Evolutionary conservation across 1,140 invertebrate species (phyloP), one percentile per base, ranked within the genome.

Genomic region (Scaptomyza graminum): DNA sequence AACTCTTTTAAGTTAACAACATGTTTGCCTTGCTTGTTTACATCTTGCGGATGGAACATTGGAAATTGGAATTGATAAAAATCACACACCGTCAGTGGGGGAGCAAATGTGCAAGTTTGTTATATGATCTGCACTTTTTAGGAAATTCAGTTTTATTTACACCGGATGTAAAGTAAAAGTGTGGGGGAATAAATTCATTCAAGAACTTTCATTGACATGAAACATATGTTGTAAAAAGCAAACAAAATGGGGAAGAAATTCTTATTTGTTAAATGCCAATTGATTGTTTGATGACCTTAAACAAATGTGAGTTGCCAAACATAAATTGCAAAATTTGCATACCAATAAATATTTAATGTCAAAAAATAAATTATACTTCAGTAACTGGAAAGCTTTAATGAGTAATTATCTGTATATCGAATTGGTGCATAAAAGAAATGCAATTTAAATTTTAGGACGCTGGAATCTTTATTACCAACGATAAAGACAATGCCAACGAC

Each of bases 61-160:
- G 18, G 1, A 70, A 80, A 85, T 66, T 64, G 77, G 68, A 76
- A 76, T 47, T 77, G 80, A 84, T 84, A 84, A 81, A 70, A 85
- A 76, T 84, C 77, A 54, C 50, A 57, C 64, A 46, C 57, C 57
- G 59, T 56, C 54, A 31, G 15, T 49, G 47, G 31, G 52, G 31
- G 51, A 25, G 31, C 1, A 9, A 34, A 9, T 34, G 50, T 71
- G 72, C 55, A 28, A 56, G 16, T 44, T 49, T 39, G 51, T 44
- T 47, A 66, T 47, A 28, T 34, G 41, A 47, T 54, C 11, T 18
- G 6, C 11, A 16, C 28, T 12, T 31, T 62, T 18, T 18, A 50
- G 51, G 51, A 69, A 63, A 69, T 69, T 63, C 44, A 56, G 12
- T 34, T 34, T 34, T 34, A 34, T 18, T 13, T 3, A 16, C 25